Base-by-base conservation (phyloP, 2,888 invertebrate genomes). In the Ethmia dodecea region DNA sequence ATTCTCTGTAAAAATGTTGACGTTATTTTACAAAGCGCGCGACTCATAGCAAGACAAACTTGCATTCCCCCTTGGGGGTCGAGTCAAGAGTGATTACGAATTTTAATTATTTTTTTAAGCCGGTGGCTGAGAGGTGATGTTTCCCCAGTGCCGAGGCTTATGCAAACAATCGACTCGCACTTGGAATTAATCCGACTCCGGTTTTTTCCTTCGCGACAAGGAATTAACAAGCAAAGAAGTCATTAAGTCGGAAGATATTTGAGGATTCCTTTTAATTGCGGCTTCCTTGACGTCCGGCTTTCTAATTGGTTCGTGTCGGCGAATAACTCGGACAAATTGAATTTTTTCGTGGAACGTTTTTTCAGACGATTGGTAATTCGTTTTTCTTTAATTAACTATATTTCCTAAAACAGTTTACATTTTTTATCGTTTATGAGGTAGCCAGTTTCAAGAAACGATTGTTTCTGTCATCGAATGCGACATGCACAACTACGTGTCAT, bases 61-160 rank as follows among this genome's bases (percentile, higher is more conserved):
- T 44, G 42, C 43, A 53, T 58, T 68, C 68, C 74, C 70, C 62
- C 62, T 49, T 49, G 68, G 71, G 80, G 75, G 60, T 56, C 71
- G 75, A 84, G 77, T 86, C 86, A 81, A 80, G 81, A 86, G 83
- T 86, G 83, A 86, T 86, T 86, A 84, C 84, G 79, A 83, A 83
- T 86, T 86, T 86, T 86, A 86, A 86, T 86, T 86, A 86, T 86
- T 86, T 84, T 86, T 86, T 86, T 84, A 86, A 86, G 86, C 84
- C 86, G 73, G 81, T 81, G 80, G 83, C 79, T 65, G 68, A 60
- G 75, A 83, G 86, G 83, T 84, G 86, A 83, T 79, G 84, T 71
- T 83, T 80, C 81, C 81, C 79, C 75, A 60, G 62, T 59, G 60
- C 62, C 63, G 73, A 68, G 76, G 79, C 86, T 84, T 84, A 84